A percentile compares a stretch with the other conserved stretches of the same genome.
These are phyloP conservation scores for Chaenocephalus aceratus DNA, from an alignment of 2,113 vertebrate species.

Conservation along the genomic window DNA sequence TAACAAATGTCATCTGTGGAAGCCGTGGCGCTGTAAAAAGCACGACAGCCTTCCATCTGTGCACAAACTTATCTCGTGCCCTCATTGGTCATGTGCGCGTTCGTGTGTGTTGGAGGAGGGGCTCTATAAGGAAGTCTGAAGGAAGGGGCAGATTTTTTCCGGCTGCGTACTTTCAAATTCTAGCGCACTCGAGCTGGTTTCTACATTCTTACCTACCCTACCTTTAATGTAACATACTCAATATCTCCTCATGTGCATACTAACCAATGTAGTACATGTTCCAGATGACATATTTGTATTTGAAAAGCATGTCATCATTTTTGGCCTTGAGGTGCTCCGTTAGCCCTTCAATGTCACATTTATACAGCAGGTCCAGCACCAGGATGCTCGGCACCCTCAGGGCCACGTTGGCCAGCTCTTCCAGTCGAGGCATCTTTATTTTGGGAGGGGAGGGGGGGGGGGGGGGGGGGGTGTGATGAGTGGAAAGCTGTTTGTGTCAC, in stretches of 20 bases:
- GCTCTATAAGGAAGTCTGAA: too few species aligned
- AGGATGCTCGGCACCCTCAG: conserved; percentile 87
- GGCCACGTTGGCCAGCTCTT: conserved; percentile 86
- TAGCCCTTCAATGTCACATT: conserved; percentile 86
- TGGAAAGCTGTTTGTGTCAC: conserved; percentile 55
- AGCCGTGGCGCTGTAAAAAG: too few species aligned
- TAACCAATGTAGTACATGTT: conserved; percentile 87
- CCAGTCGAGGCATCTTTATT: conserved; percentile 82
- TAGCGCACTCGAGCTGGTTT: too few species aligned
- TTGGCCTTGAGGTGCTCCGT: conserved; percentile 83
- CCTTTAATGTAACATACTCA: too few species aligned
- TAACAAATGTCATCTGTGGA: too few species aligned
- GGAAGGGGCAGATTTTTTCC: too few species aligned
- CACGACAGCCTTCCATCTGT: too few species aligned
- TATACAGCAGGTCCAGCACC: conserved; percentile 87
- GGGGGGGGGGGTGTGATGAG: background rate
- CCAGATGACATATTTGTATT: conserved; percentile 86
- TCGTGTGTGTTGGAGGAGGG: too few species aligned
- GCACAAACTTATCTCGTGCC: too few species aligned
- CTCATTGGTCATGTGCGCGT: too few species aligned
- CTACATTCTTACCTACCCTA: too few species aligned
- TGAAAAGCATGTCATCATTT: conserved; percentile 84
- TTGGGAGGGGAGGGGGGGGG: background rate
- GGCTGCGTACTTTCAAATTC: too few species aligned
- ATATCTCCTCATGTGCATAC: background rate